A percentile compares a stretch with the other conserved stretches of the same genome.
These are phyloP conservation scores for Geopemphigus sp. DNA, from an alignment of 1,140 invertebrate species.

Conservation along the genomic window DNA sequence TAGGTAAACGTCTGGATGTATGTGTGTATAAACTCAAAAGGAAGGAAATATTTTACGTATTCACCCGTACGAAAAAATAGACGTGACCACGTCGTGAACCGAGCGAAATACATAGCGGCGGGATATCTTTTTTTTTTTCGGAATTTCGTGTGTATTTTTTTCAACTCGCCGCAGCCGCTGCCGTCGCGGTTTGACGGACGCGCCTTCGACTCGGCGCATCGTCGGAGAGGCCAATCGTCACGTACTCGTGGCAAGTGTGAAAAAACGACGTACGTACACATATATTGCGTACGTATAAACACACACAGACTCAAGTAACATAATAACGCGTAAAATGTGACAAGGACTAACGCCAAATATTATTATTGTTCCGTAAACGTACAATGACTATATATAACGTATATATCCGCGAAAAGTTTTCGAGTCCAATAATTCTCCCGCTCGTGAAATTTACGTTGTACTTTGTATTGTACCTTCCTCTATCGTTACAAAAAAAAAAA, in stretches of 20 bases:
- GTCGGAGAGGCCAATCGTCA: slow-evolving; percentile 18
- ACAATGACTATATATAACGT: slow-evolving; percentile 25
- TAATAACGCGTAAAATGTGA: slow-evolving; percentile 30
- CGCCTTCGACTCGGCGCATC: slow-evolving; percentile 2
- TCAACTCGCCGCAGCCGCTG: background rate
- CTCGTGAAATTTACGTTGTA: too few relatives aligned
- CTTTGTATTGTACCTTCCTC: too few relatives aligned
- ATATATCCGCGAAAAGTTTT: too few relatives aligned
- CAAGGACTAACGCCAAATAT: slow-evolving; percentile 7
- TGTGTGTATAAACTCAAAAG: background rate
- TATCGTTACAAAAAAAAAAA: too few relatives aligned
- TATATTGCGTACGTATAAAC: background rate
- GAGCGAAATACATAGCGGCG: background rate
- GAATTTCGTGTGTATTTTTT: background rate
- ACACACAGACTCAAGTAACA: background rate
- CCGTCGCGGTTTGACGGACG: slow-evolving; percentile 31
- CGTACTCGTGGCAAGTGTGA: slow-evolving; percentile 14
- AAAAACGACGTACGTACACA: background rate
- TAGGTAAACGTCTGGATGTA: background rate
- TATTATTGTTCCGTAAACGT: background rate
- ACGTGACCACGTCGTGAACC: background rate
- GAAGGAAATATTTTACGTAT: background rate
- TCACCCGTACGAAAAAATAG: too few relatives aligned
- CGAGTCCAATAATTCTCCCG: too few relatives aligned
- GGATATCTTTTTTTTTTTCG: background rate